Base-by-base conservation (phyloP, 2,888 invertebrate species). In the Sarcophaga carnaria region DNA sequence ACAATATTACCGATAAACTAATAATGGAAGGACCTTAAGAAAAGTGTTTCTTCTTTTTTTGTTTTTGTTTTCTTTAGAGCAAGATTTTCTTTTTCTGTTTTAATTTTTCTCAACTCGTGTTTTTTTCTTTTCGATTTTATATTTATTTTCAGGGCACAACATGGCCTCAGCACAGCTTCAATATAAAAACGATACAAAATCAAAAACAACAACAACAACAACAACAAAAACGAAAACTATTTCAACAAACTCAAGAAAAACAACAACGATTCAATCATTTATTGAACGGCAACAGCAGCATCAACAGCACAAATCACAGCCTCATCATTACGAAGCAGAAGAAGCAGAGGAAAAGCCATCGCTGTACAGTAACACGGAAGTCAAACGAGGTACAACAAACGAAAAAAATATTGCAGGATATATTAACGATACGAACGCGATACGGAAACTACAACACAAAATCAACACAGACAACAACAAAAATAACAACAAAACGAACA, bases 131-230 rank as follows among this genome's bases (percentile, higher is more conserved):
- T 45, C 37, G 12, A 6, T 79, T 66, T n/a, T 88, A 0, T 76
- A 83, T 81, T 85, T 88, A 70, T 71, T 92, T 91, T 71, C 78
- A 93, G 93, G 93, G 93, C 93, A 93, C 93, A 93, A 93, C 92
- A 93, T 93, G 93, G 93, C 93, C 93, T 93, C 93, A 93, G 92
- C 93, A 93, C 92, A 92, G 92, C 91, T 93, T 91, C 92, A 91
- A 90, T 82, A 79, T 87, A 84, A 87, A 79, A 87, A 67, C 93
- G 92, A 92, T 91, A 92, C 92, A 91, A 92, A 92, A 90, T 90
- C 90, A 93, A 91, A 90, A 80, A 90, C 91, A 90, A 89, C 90
- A 88, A 88, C 91, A 90, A 89, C 90, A 88, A 88, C 89, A 89
- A 87, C 89, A 88, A 90, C 89, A 89, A 89, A 76, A 88, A 83